These are phyloP conservation scores for Scotopteryx bipunctaria DNA, from an alignment of 2,888 invertebrate species.

Conservation along the genomic window DNA sequence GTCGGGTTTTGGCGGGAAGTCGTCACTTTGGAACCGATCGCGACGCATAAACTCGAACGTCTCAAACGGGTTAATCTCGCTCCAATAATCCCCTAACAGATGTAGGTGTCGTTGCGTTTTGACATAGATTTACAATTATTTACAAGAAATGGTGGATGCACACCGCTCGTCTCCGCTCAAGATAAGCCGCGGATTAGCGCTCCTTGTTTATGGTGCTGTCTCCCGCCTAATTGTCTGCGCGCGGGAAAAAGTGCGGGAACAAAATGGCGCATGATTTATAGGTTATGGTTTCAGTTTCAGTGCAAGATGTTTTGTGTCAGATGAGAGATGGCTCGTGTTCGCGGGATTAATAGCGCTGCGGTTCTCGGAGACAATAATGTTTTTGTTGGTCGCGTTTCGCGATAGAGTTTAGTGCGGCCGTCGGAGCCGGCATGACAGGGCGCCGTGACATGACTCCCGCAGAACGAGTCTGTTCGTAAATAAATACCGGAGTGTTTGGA, in stretches of 20 bases:
- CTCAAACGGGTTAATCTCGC: conserved; percentile 76
- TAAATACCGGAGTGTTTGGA: conserved; percentile 52
- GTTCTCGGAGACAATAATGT: conserved; percentile 53
- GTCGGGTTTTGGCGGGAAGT: conserved; percentile 70
- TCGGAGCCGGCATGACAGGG: conserved; percentile 9
- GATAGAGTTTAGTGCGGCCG: neutral
- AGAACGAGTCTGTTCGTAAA: conserved; percentile 38
- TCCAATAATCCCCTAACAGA: conserved; percentile 76
- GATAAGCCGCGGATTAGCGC: conserved; percentile 74
- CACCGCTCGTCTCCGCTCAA: conserved; percentile 72
- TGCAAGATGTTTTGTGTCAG: conserved; percentile 78
- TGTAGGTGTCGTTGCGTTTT: conserved; percentile 80
- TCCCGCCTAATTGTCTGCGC: conserved; percentile 71
- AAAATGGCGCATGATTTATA: conserved; percentile 75
- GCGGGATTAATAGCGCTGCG: conserved; percentile 55
- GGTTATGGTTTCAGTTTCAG: conserved; percentile 33
- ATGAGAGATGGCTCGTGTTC: conserved; percentile 63
- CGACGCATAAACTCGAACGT: conserved; percentile 63
- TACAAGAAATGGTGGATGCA: conserved; percentile 66
- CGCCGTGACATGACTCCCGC: conserved; percentile 20
- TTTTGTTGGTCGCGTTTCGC: conserved; percentile 62
- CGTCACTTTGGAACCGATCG: conserved; percentile 63
- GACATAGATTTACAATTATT: conserved; percentile 84
- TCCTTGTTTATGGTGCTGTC: conserved; percentile 75
- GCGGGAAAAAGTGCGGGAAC: conserved; percentile 69